Conservation (phyloP, 2,797 vertebrate genomes). For the Babyrousa celebensis region DNA sequence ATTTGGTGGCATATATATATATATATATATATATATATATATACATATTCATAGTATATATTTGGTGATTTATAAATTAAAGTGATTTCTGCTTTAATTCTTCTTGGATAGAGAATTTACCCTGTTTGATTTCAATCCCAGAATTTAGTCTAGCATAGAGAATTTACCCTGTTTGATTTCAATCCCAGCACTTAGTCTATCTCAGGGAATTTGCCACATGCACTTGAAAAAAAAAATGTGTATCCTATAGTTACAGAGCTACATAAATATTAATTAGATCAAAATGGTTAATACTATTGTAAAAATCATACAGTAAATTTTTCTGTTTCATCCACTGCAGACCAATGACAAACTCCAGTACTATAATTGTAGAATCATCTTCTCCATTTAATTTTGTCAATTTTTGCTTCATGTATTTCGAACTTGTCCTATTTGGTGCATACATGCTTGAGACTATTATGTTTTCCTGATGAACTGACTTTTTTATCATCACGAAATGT, state of each 20-base stretch:
- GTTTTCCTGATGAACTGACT: background rate
- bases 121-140: background rate
- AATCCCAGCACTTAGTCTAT: background rate
- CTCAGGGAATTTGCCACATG: background rate
- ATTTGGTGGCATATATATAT: background rate
- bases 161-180: background rate
- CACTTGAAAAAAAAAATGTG: background rate
- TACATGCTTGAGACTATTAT: background rate
- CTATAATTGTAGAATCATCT: background rate
- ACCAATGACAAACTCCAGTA: background rate
- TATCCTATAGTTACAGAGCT: background rate
- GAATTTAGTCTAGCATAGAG: background rate
- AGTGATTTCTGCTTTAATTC: background rate
- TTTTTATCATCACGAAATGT: background rate
- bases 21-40: background rate
- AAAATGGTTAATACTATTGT: background rate
- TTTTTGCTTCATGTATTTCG: constrained; percentile 10
- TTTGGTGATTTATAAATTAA: too few relatives aligned
- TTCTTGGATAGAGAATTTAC: background rate
- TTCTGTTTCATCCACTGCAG: background rate
- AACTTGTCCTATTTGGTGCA: background rate
- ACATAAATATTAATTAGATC: constrained; percentile 7
- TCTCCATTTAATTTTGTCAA: background rate
- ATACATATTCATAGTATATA: too few relatives aligned
- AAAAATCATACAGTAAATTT: background rate